Conservation (phyloP, 2,113 vertebrate species). For the Labeo catla region DNA sequence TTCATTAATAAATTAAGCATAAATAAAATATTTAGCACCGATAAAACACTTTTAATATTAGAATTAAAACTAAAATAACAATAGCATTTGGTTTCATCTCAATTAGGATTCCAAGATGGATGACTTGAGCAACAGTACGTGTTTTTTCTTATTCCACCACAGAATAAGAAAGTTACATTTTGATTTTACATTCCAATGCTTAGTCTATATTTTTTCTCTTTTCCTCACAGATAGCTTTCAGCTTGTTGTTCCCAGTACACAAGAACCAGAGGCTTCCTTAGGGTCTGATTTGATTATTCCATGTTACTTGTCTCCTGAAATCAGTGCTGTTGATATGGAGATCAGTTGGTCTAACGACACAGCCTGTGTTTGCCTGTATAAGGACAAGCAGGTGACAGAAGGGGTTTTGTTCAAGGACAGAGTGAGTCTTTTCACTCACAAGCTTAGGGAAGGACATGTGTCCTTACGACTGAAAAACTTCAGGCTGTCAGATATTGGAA, state of each 20-base stretch:
- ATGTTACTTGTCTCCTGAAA: not conserved
- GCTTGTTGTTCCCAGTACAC: not conserved
- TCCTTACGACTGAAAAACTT: slow-evolving; percentile 8
- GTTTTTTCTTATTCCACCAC: not conserved
- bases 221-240: slow-evolving; percentile 1
- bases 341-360: not conserved
- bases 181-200: too few species aligned
- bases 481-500: not conserved
- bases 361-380: not conserved
- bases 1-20: not conserved
- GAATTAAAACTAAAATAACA: not conserved
- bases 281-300: slow-evolving; percentile 18
- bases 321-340: slow-evolving; percentile 5
- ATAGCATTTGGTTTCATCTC: not conserved
- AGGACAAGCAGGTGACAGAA: not conserved
- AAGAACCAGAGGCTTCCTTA: not conserved
- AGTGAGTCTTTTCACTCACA: not conserved
- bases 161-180: not conserved
- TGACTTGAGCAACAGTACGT: not conserved
- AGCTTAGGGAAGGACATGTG: not conserved
- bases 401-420: not conserved
- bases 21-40: not conserved
- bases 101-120: not conserved
- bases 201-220: not conserved
- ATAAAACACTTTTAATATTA: not conserved